Percentiles rank a stretch among this genome's conserved stretches.
Conservation (phyloP, 2,888 invertebrate species). For the Gari tellinella region DNA sequence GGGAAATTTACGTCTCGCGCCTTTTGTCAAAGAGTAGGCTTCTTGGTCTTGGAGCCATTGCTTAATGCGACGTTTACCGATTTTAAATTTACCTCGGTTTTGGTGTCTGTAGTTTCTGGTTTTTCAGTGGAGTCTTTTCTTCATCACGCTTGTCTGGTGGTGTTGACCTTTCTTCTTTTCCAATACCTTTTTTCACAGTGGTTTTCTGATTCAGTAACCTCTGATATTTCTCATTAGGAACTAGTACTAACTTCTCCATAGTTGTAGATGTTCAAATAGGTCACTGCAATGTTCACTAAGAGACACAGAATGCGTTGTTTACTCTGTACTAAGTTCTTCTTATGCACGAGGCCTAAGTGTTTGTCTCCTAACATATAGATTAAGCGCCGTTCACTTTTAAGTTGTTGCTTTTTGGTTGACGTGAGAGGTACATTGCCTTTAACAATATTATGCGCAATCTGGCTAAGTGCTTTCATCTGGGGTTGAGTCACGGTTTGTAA, state of each 20-base stretch:
- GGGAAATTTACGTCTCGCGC: too few species aligned
- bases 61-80: too few species aligned
- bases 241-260: conserved; percentile 28
- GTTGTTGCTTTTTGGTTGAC: conserved; percentile 1
- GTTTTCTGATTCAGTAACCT: background rate
- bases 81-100: too few species aligned
- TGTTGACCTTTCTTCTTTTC: too few species aligned
- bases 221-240: conserved; percentile 32
- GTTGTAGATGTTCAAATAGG: conserved; percentile 18
- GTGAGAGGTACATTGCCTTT: conserved; percentile 11
- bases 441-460: conserved; percentile 26
- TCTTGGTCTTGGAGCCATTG: too few species aligned
- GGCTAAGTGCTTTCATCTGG: conserved; percentile 31
- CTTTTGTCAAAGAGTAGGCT: too few species aligned
- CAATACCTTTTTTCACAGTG: too few species aligned
- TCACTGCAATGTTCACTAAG: conserved; percentile 12
- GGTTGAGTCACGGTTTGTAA: conserved; percentile 19
- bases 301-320: conserved; percentile 2
- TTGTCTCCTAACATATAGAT: conserved; percentile 18
- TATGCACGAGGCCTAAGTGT: conserved; percentile 7
- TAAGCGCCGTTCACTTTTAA: conserved; percentile 22
- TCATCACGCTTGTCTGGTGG: too few species aligned
- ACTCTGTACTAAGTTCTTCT: conserved; percentile 1
- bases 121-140: too few species aligned
- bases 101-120: too few species aligned